Base-by-base conservation (phyloP, 2,888 invertebrate species). In the Ptycholaimellus sp. region DNA sequence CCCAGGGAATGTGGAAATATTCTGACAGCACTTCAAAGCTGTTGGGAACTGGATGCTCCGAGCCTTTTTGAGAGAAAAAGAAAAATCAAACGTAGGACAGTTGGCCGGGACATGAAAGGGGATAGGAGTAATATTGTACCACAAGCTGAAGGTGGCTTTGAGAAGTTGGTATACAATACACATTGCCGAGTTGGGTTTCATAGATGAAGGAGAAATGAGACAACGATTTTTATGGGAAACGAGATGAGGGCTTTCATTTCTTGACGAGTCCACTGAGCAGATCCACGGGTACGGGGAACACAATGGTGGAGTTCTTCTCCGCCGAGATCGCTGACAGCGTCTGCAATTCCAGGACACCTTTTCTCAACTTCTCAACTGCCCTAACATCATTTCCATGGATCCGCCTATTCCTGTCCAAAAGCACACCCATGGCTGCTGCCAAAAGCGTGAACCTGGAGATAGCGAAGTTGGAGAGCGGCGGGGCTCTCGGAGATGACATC, bases 281-380 rank as follows among this genome's bases (percentile, higher is more conserved):
- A 53, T 83, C 82, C 63, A 83, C 71, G n/a, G 80, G 80, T 50
- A 82, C 62, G 17, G 87, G 87, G 63, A 87, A 87, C 36, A 87
- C 79, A 54, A 87, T 87, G 9, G 87, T 87, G n/a, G 85, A 85
- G 60, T 87, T 87, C 68, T 87, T 87, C 69, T 90, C 87, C 18
- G 85, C 80, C 19, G 85, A 83, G 57, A 85, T 85, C 41, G 82
- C 79, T 64, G 79, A 83, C 54, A 85, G 65, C 1, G 85, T 85
- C 76, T 85, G 72, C 30, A 79, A 65, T 57, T 39, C 21, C 21
- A 44, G 23, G 11, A 17, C 28, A 32, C 28, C 79, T 11, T 13
- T 13, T 14, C 9, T 13, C 11, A 31, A 31, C 13, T n/a, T n/a
- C n/a, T n/a, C n/a, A n/a, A n/a, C n/a, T n/a, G 16, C 9, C 9